Evolutionary conservation across 2,797 vertebrate genomes (phyloP).

Genomic region (Halcyon badia): DNA sequence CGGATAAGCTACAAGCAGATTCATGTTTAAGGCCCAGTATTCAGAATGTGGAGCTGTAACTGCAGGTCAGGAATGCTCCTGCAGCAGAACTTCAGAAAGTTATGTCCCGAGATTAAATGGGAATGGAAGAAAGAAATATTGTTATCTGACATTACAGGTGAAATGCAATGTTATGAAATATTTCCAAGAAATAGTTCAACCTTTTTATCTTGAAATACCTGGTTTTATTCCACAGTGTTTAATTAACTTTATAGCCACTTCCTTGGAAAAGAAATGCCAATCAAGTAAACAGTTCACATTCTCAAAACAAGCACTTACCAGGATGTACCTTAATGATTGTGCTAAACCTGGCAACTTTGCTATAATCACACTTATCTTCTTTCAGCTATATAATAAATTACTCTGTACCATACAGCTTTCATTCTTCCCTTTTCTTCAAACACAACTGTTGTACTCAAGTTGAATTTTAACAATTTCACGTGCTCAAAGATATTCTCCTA

Average conservation of each 20-base stretch:
- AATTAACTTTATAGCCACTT: background rate
- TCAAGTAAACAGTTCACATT: background rate
- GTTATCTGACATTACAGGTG: background rate
- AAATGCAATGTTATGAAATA: background rate
- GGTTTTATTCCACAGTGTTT: slow-evolving; percentile 42
- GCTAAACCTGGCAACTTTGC: background rate
- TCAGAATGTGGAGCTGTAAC: background rate
- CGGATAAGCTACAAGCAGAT: background rate
- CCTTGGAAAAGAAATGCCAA: background rate
- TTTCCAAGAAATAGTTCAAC: background rate
- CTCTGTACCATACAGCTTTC: background rate
- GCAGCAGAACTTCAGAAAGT: background rate
- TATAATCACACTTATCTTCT: background rate
- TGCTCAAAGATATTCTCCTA: background rate
- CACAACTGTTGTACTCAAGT: background rate
- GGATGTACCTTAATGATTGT: background rate
- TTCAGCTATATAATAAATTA: background rate
- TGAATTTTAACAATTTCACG: background rate
- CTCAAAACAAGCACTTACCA: slow-evolving; percentile 1
- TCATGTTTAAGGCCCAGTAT: accelerated
- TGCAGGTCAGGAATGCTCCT: background rate
- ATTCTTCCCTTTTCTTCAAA: background rate
- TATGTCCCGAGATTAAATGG: background rate
- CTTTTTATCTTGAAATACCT: background rate
- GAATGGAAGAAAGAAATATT: background rate